Base-by-base conservation (phyloP, 2,888 invertebrate genomes). In the Nineta flava region DNA sequence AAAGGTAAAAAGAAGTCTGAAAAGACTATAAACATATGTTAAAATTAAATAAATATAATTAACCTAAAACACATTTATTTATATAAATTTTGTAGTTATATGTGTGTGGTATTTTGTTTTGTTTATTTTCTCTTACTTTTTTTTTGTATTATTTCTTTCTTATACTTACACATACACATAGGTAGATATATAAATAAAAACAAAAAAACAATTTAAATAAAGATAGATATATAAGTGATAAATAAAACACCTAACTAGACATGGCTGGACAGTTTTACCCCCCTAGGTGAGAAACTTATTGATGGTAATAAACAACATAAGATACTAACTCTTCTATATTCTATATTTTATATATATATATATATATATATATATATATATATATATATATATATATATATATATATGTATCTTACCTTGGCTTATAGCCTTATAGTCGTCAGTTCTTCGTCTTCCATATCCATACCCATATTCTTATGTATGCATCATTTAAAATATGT, bases 171-270 rank as follows among this genome's bases (percentile, higher is more conserved):
- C 3, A 12, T 15, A 38, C 15, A 38, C 15, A 38, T 12, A 32
- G 32, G 32, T 10, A 32, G 7, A 7, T 13, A 9, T 38, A 38
- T 38, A 15, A 10, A 38, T n/a, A 38, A 38, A n/a, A 38, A 38
- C n/a, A 15, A 38, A n/a, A 35, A 19, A 7, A 40, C 17, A 12
- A 48, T 21, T 12, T 10, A 10, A 35, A 17, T 10, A 21, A 26
- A 34, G 32, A 47, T 34, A 17, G n/a, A 34, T n/a, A 21, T 16
- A 26, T 12, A 13, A n/a, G 21, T 38, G 21, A 26, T 40, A 48
- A 48, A 40, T 40, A 48, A 48, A 48, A 48, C 48, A 40, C 40
- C 41, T 46, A 47, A 47, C 47, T 48, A 48, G 41, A 46, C 34
- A 31, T 46, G 15, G 32, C 21, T 32, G 31, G 16, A 46, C 34